A percentile compares a stretch with the other conserved stretches of the same genome.
Evolutionary conservation across 2,113 vertebrate genomes (phyloP).

Genomic region (Urocolius indicus): DNA sequence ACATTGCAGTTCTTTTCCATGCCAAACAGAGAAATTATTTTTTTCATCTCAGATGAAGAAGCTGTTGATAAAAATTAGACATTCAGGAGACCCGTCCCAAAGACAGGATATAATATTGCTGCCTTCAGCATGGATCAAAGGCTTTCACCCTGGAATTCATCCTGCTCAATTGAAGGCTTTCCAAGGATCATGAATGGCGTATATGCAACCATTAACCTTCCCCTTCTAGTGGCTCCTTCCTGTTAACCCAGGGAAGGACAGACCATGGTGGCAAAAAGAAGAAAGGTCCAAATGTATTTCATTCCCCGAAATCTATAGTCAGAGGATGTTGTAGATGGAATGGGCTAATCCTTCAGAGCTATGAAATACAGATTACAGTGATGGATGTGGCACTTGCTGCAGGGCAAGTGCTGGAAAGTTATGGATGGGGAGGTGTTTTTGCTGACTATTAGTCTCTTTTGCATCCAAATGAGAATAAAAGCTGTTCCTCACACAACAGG

Average conservation of each 20-base stretch:
- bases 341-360: not conserved
- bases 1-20: not conserved
- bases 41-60: not conserved
- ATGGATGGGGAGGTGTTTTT: not conserved
- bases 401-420: fast-evolving
- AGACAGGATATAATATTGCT: not conserved
- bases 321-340: not conserved
- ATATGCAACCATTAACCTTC: fast-evolving
- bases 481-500: not conserved
- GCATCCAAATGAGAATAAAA: not conserved
- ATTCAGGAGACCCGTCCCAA: not conserved
- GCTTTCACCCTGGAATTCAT: fast-evolving
- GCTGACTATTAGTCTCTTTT: not conserved
- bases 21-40: not conserved
- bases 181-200: not conserved
- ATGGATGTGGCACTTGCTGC: not conserved
- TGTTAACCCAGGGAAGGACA: not conserved
- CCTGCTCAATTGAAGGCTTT: not conserved
- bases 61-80: not conserved
- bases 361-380: not conserved
- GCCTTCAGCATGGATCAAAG: not conserved
- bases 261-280: not conserved
- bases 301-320: not conserved
- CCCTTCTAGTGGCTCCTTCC: not conserved
- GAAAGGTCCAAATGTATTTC: not conserved